These are phyloP conservation scores for Hemiprocne comata DNA, from an alignment of 2,113 vertebrate species.

Conservation along the genomic window DNA sequence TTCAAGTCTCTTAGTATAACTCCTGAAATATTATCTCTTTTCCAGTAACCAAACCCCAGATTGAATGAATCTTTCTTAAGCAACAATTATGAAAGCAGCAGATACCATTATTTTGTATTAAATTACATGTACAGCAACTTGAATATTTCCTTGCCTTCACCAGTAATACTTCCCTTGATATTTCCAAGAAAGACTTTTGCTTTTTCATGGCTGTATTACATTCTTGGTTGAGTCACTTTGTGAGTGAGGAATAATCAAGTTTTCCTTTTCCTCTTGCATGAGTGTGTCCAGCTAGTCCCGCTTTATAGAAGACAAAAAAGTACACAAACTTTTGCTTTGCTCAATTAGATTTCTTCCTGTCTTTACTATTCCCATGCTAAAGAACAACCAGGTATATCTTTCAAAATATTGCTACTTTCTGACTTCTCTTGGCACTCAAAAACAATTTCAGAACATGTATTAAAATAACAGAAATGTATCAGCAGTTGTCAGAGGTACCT, in stretches of 20 bases:
- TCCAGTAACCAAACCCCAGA: background rate
- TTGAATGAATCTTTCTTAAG: background rate
- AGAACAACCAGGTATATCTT: background rate
- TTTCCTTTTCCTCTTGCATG: background rate
- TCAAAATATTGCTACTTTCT: background rate
- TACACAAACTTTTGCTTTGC: background rate
- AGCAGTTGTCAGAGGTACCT: background rate
- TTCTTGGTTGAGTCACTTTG: background rate
- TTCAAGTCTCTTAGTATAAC: background rate
- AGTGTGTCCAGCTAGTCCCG: background rate
- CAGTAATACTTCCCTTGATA: background rate
- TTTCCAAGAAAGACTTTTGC: background rate
- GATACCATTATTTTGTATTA: background rate
- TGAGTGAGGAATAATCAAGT: background rate
- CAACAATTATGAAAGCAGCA: background rate
- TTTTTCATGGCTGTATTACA: background rate
- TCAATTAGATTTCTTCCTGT: background rate
- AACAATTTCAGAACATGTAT: background rate
- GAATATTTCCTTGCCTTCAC: background rate
- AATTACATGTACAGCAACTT: background rate
- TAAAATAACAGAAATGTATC: background rate
- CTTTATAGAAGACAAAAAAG: background rate
- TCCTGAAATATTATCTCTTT: background rate
- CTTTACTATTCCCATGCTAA: background rate
- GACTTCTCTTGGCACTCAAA: background rate